Percentiles rank a stretch among this genome's conserved stretches.
Evolutionary conservation across 1,140 invertebrate genomes (phyloP).

Genomic region (Anastrepha obliqua): DNA sequence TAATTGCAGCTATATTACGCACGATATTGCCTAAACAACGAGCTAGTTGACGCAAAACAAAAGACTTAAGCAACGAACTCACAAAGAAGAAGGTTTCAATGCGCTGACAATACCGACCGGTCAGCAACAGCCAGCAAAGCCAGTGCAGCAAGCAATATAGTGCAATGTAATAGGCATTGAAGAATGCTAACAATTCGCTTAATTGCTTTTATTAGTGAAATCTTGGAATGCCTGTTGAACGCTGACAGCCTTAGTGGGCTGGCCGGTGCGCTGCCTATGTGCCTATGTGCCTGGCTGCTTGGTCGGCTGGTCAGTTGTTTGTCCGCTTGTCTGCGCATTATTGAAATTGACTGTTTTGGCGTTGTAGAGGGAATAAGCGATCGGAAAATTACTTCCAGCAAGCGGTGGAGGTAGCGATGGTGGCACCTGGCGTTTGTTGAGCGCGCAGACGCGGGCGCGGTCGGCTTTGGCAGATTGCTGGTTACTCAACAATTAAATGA

Average conservation of each 20-base stretch:
- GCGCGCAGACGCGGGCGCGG: background rate
- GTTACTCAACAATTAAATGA: conserved; percentile 55
- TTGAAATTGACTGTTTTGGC: conserved; percentile 12
- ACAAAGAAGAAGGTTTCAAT: conserved; percentile 31
- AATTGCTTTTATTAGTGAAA: conserved; percentile 58
- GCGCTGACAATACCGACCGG: background rate
- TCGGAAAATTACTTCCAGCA: background rate
- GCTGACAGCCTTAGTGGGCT: conserved; percentile 42
- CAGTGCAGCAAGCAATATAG: background rate
- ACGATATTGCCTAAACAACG: conserved; percentile 7
- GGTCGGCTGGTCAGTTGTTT: background rate
- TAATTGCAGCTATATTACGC: conserved; percentile 45
- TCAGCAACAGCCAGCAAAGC: background rate
- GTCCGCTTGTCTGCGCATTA: conserved; percentile 33
- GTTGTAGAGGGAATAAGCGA: background rate
- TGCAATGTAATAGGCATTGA: conserved; percentile 45
- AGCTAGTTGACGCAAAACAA: conserved; percentile 60
- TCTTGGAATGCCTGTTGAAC: conserved; percentile 45
- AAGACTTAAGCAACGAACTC: conserved; percentile 69
- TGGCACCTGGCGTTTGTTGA: background rate
- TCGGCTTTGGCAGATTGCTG: background rate
- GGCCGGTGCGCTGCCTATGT: background rate
- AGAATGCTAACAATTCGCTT: conserved; percentile 57
- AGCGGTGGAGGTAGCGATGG: background rate
- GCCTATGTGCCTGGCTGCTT: background rate